A percentile compares a stretch with the other conserved stretches of the same genome.
Evolutionary conservation across 2,797 vertebrate genomes (phyloP).

Genomic region (Chelon labrosus): DNA sequence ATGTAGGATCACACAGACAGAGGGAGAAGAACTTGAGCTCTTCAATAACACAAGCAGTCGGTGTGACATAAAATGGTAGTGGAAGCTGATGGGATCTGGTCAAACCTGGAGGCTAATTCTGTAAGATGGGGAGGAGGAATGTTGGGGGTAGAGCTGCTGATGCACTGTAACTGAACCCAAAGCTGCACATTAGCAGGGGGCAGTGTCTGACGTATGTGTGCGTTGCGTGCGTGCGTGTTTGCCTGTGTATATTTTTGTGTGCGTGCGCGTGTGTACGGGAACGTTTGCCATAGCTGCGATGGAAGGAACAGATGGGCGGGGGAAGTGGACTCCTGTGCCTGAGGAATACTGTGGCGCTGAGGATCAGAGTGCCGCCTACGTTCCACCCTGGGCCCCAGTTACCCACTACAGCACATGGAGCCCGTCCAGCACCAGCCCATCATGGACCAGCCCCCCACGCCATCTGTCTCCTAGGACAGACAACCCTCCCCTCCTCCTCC

Average conservation of each 20-base stretch:
- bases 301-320: conserved; percentile 85
- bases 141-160: conserved; percentile 47
- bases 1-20: conserved; percentile 45
- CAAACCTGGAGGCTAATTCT: conserved; percentile 65
- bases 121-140: conserved; percentile 46
- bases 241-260: conserved; percentile 63
- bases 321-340: conserved; percentile 85
- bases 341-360: conserved; percentile 82
- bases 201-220: conserved; percentile 63
- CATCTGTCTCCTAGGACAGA: conserved; percentile 86
- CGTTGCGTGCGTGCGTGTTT: conserved; percentile 53
- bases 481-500: conserved; percentile 57
- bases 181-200: conserved; percentile 64
- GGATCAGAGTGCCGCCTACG: conserved; percentile 86
- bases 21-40: conserved; percentile 13
- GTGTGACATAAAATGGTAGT: conserved; percentile 39
- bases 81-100: conserved; percentile 54
- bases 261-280: conserved; percentile 57
- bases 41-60: conserved; percentile 44
- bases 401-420: conserved; percentile 84
- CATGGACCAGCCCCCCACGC: conserved; percentile 78
- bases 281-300: conserved; percentile 71
- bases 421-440: conserved; percentile 81
- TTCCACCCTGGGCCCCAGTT: conserved; percentile 83
- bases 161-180: conserved; percentile 73